Evolutionary conservation across 2,113 vertebrate species (phyloP), one percentile per base, ranked within the genome.

Genomic region (Tricholaema leucomelas): DNA sequence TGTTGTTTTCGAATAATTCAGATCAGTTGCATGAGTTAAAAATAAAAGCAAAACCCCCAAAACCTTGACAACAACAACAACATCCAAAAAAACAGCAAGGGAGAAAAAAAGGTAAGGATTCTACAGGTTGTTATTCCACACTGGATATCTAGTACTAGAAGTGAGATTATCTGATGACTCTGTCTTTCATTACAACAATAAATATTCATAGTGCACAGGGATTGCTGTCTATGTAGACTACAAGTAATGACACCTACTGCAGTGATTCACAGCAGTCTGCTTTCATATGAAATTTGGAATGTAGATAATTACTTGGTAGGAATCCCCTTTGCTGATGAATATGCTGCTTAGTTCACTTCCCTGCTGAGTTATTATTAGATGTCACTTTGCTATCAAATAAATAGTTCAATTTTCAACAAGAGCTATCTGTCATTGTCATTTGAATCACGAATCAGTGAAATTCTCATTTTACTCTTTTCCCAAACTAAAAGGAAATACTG

Each of bases 381-480:
- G 56, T 36, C 64, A 74, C 42, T 76, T 84, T 94, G 84, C 92
- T 93, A 91, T 90, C 88, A 94, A 94, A 94, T 93, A 96, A 87
- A 92, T 54, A 81, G 35, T 90, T 54, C 64, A 55, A 61, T 92
- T 91, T 97, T 85, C 56, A 85, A 44, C 48, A 91, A 48, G 80
- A 88, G 52, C 60, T 50, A 82, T 86, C 42, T 30, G 44, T 89
- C 85, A 70, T 79, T 92, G 72, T 93, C 63, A 79, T 40, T 64
- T 19, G 24, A 46, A 79, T 42, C n/a, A 71, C 52, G 81, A 83
- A 93, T 90, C n/a, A 71, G 75, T 91, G 38, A 56, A 85, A 91
- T 79, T 74, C 73, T 90, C 52, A 33, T 60, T 83, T 66, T 64
- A 75, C 64, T 90, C 20, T 58, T 65, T 61, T 55, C 30, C 20